Base-by-base conservation (phyloP, 2,888 invertebrate genomes). In the Nomada ferruginata region DNA sequence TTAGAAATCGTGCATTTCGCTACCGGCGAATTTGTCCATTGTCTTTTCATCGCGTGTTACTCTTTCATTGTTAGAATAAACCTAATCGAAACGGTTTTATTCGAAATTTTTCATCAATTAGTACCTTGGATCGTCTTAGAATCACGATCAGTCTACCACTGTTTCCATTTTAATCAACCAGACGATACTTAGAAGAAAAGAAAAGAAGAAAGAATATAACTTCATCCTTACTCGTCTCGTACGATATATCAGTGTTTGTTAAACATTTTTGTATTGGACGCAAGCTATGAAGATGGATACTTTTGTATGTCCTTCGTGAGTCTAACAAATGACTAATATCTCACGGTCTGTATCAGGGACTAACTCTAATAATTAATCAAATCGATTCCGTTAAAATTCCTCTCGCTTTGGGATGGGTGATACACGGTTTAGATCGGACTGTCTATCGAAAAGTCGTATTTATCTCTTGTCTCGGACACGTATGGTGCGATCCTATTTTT, bases 321-420 rank as follows among this genome's bases (percentile, higher is more conserved):
- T 81, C 77, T 86, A 88, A 86, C 86, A 86, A 85, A 80, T 86
- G 79, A 85, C 88, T 86, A 88, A 88, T 84, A 81, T 63, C 68
- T 82, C 60, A 79, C 64, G 60, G 81, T 78, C 23, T 82, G 57
- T 59, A 79, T 73, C 76, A 75, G 78, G 82, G 66, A 83, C 84
- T 87, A 87, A 86, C 87, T n/a, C 60, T 57, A 80, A 63, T 76
- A 65, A 82, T 81, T 63, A 77, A 79, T 63, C 29, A 53, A 77
- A 81, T 26, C 73, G 36, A 66, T 29, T 64, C 13, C 53, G 36
- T 63, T 70, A 59, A 18, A 73, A 83, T 78, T 78, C n/a, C 50
- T 82, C 60, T 77, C 66, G 83, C 83, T 87, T 73, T 60, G 85
- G 85, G 83, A 60, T 79, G 75, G 81, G 83, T 59, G 4, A 65